Base-by-base conservation (phyloP, 2,888 invertebrate species). In the Girardia tigrina region DNA sequence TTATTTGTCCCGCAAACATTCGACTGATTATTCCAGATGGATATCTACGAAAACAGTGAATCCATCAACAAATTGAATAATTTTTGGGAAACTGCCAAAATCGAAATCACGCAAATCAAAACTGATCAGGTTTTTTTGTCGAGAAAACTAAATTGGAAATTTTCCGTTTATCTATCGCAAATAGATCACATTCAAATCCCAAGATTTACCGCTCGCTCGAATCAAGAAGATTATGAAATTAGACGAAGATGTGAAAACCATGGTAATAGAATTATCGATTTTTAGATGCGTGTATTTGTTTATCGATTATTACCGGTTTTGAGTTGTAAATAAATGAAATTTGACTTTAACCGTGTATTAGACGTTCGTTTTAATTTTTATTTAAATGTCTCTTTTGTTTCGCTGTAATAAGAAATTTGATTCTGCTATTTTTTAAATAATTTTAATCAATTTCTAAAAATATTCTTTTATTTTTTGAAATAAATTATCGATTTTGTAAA, bases 221-320 rank as follows among this genome's bases (percentile, higher is more conserved):
- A 97, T 98, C 78, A 98, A 98, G 85, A 97, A 97, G 85, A 98
- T 98, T 56, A 98, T 98, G 98, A 97, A 97, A 84, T 86, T 98
- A 42, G 98, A 98, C 81, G 97, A 97, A 78, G 94, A 95, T 84
- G 95, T 97, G 0, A 94, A 84, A 83, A 86, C 23, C 27, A 71
- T 74, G 74, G 28, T 77, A 71, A 14, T 72, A n/a, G 23, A 73
- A 2, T 28, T 28, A 73, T n/a, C 16, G n/a, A n/a, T n/a, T n/a
- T n/a, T n/a, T n/a, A n/a, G n/a, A n/a, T n/a, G n/a, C n/a, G n/a
- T n/a, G n/a, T n/a, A n/a, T n/a, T n/a, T n/a, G n/a, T n/a, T n/a
- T n/a, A n/a, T n/a, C n/a, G n/a, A n/a, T n/a, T n/a, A n/a, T n/a
- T n/a, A n/a, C n/a, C n/a, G n/a, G n/a, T n/a, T n/a, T n/a, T n/a